Percentiles rank a stretch among this genome's conserved stretches.
Conservation (phyloP, 2,113 vertebrate species). For the Actinemys pallida region DNA sequence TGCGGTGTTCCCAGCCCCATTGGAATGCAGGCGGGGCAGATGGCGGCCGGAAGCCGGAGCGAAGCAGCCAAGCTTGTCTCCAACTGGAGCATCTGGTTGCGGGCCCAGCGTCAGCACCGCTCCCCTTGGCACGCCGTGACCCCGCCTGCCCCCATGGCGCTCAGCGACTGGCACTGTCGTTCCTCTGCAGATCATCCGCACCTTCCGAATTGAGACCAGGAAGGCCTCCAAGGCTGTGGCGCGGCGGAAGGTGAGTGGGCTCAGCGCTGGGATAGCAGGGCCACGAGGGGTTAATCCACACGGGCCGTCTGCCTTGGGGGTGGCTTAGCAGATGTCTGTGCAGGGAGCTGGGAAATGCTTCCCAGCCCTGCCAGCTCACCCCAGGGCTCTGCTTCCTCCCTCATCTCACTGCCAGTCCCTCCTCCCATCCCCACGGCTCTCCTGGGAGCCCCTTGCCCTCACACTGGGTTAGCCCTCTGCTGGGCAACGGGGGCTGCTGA, state of each 20-base stretch:
- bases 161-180: rapidly evolving
- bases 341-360: rapidly evolving
- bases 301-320: rapidly evolving
- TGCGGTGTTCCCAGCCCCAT: neutral
- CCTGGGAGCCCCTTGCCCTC: neutral
- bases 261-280: neutral
- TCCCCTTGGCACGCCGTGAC: neutral
- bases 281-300: rapidly evolving
- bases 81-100: neutral
- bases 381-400: neutral
- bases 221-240: slow-evolving; percentile 97
- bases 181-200: slow-evolving; percentile 89
- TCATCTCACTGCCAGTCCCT: neutral
- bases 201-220: slow-evolving; percentile 94
- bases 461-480: neutral
- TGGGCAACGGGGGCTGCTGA: neutral
- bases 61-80: neutral
- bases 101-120: no score
- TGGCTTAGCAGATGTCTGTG: neutral
- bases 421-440: neutral
- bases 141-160: neutral
- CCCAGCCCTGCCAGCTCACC: rapidly evolving
- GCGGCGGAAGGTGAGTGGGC: slow-evolving; percentile 87
- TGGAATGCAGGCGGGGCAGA: neutral
- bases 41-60: neutral